Conservation (phyloP, 2,797 vertebrate genomes). For the Anabas testudineus region DNA sequence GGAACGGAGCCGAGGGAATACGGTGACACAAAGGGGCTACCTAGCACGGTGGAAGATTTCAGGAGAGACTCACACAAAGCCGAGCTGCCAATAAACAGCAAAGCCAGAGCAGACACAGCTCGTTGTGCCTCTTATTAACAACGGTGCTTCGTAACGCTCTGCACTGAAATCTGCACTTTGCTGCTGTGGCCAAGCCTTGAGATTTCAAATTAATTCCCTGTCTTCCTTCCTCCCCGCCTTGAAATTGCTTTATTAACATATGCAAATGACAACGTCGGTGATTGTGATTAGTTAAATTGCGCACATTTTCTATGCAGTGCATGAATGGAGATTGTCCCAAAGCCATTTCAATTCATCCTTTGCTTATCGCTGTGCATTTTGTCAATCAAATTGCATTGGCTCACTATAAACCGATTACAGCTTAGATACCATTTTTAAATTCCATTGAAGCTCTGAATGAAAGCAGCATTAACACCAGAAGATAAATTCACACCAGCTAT, state of each 20-base stretch:
- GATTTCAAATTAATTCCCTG: conserved; percentile 54
- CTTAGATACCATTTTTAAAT: conserved; percentile 49
- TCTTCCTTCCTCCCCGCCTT: conserved; percentile 51
- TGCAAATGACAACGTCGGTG: conserved; percentile 80
- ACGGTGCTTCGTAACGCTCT: conserved; percentile 4
- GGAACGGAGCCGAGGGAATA: conserved; percentile 81
- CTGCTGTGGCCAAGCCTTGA: conserved; percentile 15
- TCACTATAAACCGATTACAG: conserved; percentile 58
- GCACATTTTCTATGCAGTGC: conserved; percentile 71
- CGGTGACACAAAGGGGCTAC: conserved; percentile 82
- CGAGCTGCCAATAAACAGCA: conserved; percentile 39
- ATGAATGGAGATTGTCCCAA: conserved; percentile 62
- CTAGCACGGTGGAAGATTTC: conserved; percentile 76
- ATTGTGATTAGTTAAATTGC: conserved; percentile 80
- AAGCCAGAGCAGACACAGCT: conserved; percentile 36
- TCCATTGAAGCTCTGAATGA: conserved; percentile 23
- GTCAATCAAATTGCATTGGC: conserved; percentile 68
- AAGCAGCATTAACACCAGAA: conserved; percentile 30
- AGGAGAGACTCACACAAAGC: conserved; percentile 70
- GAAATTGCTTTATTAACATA: conserved; percentile 82
- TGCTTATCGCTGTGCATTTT: conserved; percentile 63
- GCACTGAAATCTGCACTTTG: conserved; percentile 17
- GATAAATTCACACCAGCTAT: conserved; percentile 35
- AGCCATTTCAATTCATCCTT: conserved; percentile 63
- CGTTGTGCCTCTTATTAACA: conserved; percentile 51